A percentile compares a stretch with the other conserved stretches of the same genome.
phyloP scores from a whole-genome alignment of 2,888 invertebrate genomes.

The Volucella zonaria region DNA sequence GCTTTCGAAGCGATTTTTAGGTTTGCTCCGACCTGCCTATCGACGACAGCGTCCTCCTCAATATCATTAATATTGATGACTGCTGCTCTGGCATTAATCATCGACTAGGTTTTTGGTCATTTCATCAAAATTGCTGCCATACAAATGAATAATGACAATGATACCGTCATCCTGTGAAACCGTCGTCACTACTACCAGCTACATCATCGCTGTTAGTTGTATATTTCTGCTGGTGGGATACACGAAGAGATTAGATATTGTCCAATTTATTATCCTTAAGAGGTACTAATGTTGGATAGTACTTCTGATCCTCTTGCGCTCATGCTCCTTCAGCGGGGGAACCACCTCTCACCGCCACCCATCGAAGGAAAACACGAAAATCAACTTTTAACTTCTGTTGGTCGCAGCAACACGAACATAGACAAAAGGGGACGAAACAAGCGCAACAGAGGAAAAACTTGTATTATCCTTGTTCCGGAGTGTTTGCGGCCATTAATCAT shows the following conservation, averaged over 20 bases:
- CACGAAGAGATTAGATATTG: constrained; percentile 31
- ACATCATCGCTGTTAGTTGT: constrained; percentile 3
- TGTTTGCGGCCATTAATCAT: constrained; percentile 61
- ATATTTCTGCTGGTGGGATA: constrained; percentile 5
- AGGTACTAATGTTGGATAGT: too few species aligned
- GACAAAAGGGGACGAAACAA: background rate
- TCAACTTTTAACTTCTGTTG: background rate
- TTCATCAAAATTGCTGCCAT: constrained; percentile 50
- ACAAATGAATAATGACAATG: constrained; percentile 49
- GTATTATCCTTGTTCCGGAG: constrained; percentile 37
- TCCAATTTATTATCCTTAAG: constrained; percentile 47
- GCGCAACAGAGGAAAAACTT: constrained; percentile 16
- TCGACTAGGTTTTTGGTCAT: background rate
- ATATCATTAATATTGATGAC: background rate
- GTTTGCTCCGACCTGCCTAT: too few species aligned
- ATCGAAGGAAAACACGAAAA: too few species aligned
- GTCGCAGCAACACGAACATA: constrained; percentile 4
- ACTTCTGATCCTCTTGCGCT: background rate
- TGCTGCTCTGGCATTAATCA: background rate
- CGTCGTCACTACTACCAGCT: too few species aligned
- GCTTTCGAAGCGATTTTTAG: background rate
- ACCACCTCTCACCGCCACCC: too few species aligned
- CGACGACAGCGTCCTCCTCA: too few species aligned
- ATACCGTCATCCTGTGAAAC: constrained; percentile 2
- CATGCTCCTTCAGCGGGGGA: too few species aligned